Base-by-base conservation (phyloP, 1,140 invertebrate genomes). In the Drosophila teissieri region DNA sequence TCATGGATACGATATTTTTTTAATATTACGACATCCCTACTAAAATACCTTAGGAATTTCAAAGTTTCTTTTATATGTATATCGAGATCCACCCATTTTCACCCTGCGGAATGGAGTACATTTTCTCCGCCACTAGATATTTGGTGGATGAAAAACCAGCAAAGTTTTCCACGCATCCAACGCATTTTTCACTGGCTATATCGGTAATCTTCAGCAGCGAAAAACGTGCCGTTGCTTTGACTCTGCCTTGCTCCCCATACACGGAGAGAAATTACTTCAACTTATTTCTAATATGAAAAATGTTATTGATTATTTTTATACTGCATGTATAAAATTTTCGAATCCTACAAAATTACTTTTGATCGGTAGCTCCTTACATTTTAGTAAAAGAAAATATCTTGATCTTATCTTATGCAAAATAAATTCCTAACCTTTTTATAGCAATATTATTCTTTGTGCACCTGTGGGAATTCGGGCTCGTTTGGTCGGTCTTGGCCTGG, bases 181-280 rank as follows among this genome's bases (percentile, higher is more conserved):
- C 84, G 83, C 83, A 88, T 88, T 86, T 86, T 65, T 88, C 83
- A 76, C 62, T 69, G 78, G 69, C 69, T 76, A 86, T 86, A 86
- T 88, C 80, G 84, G 83, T 77, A 88, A 83, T 88, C 83, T 88
- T 86, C 80, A 67, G 63, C 61, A 45, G 55, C 54, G 48, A 65
- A 57, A 73, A 83, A 48, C 53, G 60, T 78, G 52, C 63, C 54
- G 55, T 54, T 73, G 60, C 44, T 31, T 44, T 40, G 45, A 45
- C 56, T 61, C 7, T 19, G 58, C 15, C 27, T 27, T 46, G 49
- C 37, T 52, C 31, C 19, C 19, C 15, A 12, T 68, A 12, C 64
- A 68, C 64, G 36, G n/a, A 27, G 12, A 57, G 40, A 48, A 75
- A 61, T 17, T 3, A 4, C 8, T 19, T 1, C 0, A 11, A 15